Base-by-base conservation (phyloP, 2,797 vertebrate species). In the Spinibarbus caldwelli region DNA sequence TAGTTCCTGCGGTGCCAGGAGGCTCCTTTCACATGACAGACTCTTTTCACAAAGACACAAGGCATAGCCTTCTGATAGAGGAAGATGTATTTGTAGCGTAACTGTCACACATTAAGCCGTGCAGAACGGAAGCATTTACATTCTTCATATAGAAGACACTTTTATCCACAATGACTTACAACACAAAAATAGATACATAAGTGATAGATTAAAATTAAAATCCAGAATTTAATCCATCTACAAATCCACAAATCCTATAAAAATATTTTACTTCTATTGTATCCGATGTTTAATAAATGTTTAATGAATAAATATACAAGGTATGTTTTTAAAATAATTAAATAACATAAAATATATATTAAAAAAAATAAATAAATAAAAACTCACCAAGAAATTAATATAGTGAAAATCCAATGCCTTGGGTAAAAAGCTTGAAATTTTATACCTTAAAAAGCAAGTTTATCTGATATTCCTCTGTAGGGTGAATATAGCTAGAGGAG, bases 1-100 rank as follows among this genome's bases (percentile, higher is more conserved):
- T 36, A 71, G 82, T 71, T 89, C 77, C 89, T 86, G 83, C 88
- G 57, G 93, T 91, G 89, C 91, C 93, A 91, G 90, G 90, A 80
- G 90, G 90, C 84, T 90, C 89, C 90, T 89, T 86, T 89, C 91
- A 87, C 91, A 80, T 80, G 77, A 73, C 68, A 54, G 77, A 72
- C 29, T 80, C 11, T 75, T 88, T 88, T 85, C 78, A 78, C 83
- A 86, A 88, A 91, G 88, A 92, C 89, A 84, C 15, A 64, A 64
- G 57, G 29, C 59, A 57, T 12, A 47, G 59, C 75, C 45, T 45
- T 23, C 54, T 4, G 26, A 82, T 21, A 81, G 41, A 85, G 36
- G 59, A 83, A 82, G 34, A 71, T 54, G 76, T 73, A n/a, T 62
- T 62, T 80, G 76, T 62, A 23, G 49, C 23, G 15, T 36, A 47